phyloP scores from a whole-genome alignment of 2,797 vertebrate genomes.

The Gymnocypris eckloni region DNA sequence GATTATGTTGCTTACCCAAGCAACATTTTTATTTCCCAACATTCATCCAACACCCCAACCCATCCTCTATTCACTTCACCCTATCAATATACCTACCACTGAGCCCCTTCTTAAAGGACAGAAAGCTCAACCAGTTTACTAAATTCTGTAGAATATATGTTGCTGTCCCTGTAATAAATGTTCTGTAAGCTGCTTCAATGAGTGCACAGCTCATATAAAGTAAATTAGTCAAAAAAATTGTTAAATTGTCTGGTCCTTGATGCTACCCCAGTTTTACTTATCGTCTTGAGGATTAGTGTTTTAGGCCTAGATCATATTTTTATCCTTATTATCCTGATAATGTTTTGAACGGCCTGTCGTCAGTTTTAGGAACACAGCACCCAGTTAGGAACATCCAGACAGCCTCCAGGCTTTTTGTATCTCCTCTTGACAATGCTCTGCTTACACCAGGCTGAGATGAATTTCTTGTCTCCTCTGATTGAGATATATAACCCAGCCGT shows the following conservation, averaged over 20 bases:
- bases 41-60: neutral
- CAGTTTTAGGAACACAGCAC: neutral
- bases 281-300: neutral
- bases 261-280: neutral
- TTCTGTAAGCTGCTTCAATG: neutral
- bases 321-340: constrained; percentile 6
- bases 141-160: neutral
- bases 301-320: neutral
- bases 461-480: constrained; percentile 77
- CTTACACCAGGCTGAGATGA: constrained; percentile 56
- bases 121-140: neutral
- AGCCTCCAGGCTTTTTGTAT: constrained; percentile 46
- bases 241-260: neutral
- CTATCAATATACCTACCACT: neutral
- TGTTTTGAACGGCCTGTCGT: neutral
- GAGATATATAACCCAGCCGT: constrained; percentile 74
- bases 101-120: no score
- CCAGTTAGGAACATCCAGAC: constrained; percentile 4
- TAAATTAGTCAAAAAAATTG: constrained; percentile 7
- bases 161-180: neutral
- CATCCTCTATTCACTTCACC: neutral
- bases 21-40: neutral
- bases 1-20: no score
- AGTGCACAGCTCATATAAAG: neutral
- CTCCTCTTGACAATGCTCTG: constrained; percentile 61